These are phyloP conservation scores for Luidia sarsii DNA, from an alignment of 53 echinoderm and acorn worm species.

Conservation along the genomic window DNA sequence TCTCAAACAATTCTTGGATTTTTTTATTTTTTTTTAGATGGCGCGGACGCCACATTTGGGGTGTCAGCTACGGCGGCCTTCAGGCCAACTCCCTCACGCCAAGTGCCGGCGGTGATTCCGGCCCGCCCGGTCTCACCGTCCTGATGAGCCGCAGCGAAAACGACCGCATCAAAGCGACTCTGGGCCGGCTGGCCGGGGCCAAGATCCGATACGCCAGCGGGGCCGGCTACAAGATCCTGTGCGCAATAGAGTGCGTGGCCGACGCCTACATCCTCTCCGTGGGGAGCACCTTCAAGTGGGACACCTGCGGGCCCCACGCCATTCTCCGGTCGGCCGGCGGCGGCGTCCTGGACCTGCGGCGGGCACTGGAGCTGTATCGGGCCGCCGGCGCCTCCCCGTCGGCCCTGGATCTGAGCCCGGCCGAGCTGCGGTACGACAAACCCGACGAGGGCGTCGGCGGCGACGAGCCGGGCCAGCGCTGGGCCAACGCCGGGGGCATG, in stretches of 20 bases:
- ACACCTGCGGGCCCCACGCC: conserved; percentile 92
- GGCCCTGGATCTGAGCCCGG: conserved; percentile 7
- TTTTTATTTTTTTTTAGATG: conserved; percentile 59
- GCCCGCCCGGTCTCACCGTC: conserved; percentile 36
- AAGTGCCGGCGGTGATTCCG: background rate
- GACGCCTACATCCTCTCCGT: conserved; percentile 87
- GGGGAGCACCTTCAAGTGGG: conserved; percentile 95
- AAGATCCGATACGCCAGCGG: conserved; percentile 76
- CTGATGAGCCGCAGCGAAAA: conserved; percentile 79
- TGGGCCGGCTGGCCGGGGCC: conserved; percentile 42
- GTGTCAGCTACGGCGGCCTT: conserved; percentile 65
- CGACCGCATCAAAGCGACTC: conserved; percentile 53
- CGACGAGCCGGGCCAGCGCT: conserved; percentile 53
- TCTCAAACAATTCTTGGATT: background rate
- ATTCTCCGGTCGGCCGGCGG: conserved; percentile 77
- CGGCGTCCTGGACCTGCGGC: conserved; percentile 64
- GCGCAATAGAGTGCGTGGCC: conserved; percentile 69
- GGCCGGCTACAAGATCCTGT: conserved; percentile 89
- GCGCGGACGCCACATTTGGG: conserved; percentile 79
- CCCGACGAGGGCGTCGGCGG: conserved; percentile 52
- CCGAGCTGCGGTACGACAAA: conserved; percentile 66
- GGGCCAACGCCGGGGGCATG: conserved; percentile 89
- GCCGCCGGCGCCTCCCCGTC: no score
- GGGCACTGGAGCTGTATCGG: conserved; percentile 11
- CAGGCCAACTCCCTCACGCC: conserved; percentile 58